Percentiles rank a stretch among this genome's conserved stretches.
phyloP scores from a whole-genome alignment of 2,888 invertebrate species.

The Eulithis testata region DNA sequence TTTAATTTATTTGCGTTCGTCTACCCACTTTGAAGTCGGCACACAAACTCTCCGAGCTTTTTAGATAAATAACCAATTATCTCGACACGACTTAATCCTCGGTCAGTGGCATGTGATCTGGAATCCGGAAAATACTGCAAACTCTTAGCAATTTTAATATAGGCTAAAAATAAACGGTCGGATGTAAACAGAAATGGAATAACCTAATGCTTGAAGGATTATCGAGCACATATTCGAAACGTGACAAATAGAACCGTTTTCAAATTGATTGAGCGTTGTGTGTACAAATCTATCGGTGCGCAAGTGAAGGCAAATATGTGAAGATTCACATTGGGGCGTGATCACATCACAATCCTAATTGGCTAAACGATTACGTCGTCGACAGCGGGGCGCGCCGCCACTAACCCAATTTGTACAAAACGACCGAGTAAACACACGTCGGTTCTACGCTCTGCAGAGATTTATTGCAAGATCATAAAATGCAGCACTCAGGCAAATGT shows the following conservation, averaged over 20 bases:
- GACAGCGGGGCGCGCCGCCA: constrained; percentile 61
- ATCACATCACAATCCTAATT: constrained; percentile 70
- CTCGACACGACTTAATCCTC: constrained; percentile 68
- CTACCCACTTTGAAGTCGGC: constrained; percentile 72
- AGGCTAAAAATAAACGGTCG: constrained; percentile 34
- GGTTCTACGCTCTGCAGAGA: constrained; percentile 63
- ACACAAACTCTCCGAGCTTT: constrained; percentile 60
- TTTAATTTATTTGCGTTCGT: constrained; percentile 79
- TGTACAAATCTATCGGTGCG: constrained; percentile 55
- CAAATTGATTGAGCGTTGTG: constrained; percentile 60
- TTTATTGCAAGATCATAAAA: constrained; percentile 73
- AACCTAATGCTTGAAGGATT: constrained; percentile 34
- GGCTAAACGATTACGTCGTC: constrained; percentile 73
- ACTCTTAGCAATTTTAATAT: constrained; percentile 45
- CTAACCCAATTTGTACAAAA: constrained; percentile 79
- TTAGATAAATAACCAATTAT: constrained; percentile 81
- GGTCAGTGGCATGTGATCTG: constrained; percentile 56
- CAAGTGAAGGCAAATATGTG: constrained; percentile 67
- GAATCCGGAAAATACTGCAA: constrained; percentile 48
- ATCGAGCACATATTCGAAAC: constrained; percentile 44
- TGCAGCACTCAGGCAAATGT: constrained; percentile 61
- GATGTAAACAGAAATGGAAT: constrained; percentile 19
- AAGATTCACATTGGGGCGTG: constrained; percentile 66
- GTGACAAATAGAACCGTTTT: constrained; percentile 46
- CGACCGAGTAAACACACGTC: constrained; percentile 72